A percentile compares a stretch with the other conserved stretches of the same genome.
phyloP scores from a whole-genome alignment of 2,888 invertebrate genomes.

The Pachymerium ferrugineum region DNA sequence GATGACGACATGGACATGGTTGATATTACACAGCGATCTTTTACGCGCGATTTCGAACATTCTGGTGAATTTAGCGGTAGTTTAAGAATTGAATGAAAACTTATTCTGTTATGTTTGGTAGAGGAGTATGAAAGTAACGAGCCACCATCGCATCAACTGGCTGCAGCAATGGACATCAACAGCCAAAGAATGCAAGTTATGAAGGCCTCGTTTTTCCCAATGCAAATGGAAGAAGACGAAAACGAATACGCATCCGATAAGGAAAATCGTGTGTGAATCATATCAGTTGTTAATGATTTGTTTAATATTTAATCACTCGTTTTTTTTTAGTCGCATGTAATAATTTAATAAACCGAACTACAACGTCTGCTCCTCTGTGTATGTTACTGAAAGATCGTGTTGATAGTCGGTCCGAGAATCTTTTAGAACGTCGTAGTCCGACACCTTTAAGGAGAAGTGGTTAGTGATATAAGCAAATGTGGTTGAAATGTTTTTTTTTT shows the following conservation, averaged over 20 bases:
- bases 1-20: constrained; percentile 36
- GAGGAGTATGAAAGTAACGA: not conserved
- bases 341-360: not conserved
- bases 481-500: not conserved
- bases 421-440: not conserved
- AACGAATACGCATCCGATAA: constrained; percentile 39
- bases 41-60: constrained; percentile 44
- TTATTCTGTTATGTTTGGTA: not conserved
- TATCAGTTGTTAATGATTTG: not conserved
- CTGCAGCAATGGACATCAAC: constrained; percentile 44
- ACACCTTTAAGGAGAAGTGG: not conserved
- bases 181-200: constrained; percentile 61
- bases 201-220: constrained; percentile 70
- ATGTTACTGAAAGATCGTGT: not conserved
- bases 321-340: not conserved
- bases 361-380: not conserved
- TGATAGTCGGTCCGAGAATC: not conserved
- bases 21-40: constrained; percentile 32
- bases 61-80: not conserved
- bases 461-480: not conserved
- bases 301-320: not conserved
- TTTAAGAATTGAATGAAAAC: not conserved
- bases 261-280: not conserved
- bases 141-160: constrained; percentile 44
- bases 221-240: constrained; percentile 43